phyloP scores from a whole-genome alignment of 2,888 invertebrate genomes.

The Abrostola triplasia region DNA sequence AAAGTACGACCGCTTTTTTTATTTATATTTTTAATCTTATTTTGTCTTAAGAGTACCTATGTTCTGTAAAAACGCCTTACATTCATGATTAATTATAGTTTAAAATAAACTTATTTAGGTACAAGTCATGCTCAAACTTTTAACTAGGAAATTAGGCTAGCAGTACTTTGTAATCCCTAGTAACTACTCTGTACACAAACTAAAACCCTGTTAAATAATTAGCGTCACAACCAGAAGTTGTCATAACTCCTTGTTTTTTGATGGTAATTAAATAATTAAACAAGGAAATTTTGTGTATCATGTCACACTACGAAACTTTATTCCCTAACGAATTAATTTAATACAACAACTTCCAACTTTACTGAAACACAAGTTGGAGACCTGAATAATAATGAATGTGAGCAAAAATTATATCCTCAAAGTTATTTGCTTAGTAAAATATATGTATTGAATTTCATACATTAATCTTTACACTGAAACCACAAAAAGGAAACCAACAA shows the following conservation, averaged over 20 bases:
- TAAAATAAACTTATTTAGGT: too few relatives aligned
- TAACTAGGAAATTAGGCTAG: neutral
- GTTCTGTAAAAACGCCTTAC: too few relatives aligned
- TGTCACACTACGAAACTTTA: slow-evolving; percentile 15
- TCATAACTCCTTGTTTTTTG: neutral
- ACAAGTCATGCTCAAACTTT: too few relatives aligned
- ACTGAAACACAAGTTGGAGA: neutral
- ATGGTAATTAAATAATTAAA: slow-evolving; percentile 2
- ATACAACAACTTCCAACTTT: neutral
- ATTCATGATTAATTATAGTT: too few relatives aligned
- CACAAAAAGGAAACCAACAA: too few relatives aligned
- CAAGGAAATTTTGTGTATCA: slow-evolving; percentile 10
- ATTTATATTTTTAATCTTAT: too few relatives aligned
- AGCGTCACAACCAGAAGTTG: neutral
- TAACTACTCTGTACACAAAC: neutral
- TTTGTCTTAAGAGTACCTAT: too few relatives aligned
- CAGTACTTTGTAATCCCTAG: neutral
- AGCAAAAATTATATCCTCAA: neutral
- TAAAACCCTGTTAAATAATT: neutral
- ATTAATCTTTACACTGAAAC: too few relatives aligned
- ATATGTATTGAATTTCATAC: too few relatives aligned
- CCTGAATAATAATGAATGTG: neutral
- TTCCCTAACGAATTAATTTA: slow-evolving; percentile 5
- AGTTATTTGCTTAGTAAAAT: neutral
- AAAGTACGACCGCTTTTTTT: too few relatives aligned